Evolutionary conservation across 2,797 vertebrate species (phyloP).

Genomic region (Sebastes flavidus): DNA sequence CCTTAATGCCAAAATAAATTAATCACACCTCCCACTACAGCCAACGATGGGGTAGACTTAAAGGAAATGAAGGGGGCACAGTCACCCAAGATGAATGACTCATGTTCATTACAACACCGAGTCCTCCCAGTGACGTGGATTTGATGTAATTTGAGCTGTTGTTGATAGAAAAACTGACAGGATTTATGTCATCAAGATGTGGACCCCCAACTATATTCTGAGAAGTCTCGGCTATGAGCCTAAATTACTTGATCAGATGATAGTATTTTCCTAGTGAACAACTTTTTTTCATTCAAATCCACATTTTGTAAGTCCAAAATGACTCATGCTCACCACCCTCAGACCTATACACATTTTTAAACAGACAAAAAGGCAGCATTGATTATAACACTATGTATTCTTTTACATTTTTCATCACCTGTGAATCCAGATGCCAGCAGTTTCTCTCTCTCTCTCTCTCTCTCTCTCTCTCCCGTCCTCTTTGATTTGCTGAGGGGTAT

Average conservation of each 20-base stretch:
- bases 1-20: constrained; percentile 44
- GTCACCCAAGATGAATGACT: constrained; percentile 6
- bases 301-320: neutral
- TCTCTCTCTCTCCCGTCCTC: neutral
- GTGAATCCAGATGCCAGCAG: constrained; percentile 11
- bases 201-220: neutral
- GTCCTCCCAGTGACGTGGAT: constrained; percentile 6
- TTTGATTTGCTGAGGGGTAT: constrained; percentile 56
- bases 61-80: neutral
- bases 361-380: neutral
- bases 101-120: neutral
- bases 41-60: neutral
- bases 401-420: neutral
- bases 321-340: neutral
- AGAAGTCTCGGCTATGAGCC: neutral
- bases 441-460: neutral
- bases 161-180: neutral
- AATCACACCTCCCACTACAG: constrained; percentile 17
- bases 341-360: neutral
- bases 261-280: neutral
- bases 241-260: neutral
- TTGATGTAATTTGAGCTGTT: neutral
- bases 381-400: neutral
- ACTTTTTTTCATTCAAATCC: neutral
- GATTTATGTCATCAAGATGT: neutral